Percentiles rank a stretch among this genome's conserved stretches.
Evolutionary conservation across 2,113 vertebrate genomes (phyloP).

Genomic region (Atherinomorus stipes): DNA sequence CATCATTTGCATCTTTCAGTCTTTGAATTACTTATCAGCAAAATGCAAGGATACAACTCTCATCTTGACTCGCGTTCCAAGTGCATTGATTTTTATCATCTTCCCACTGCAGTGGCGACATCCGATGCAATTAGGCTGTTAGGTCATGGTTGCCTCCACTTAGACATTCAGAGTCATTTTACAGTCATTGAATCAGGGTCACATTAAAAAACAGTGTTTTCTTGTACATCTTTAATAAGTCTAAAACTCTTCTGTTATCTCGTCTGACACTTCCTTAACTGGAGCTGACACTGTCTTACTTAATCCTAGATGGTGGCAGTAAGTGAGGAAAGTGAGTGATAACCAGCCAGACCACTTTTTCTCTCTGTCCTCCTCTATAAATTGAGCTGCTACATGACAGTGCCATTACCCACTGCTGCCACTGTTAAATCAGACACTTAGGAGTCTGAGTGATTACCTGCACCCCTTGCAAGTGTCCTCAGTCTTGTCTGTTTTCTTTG

Average conservation of each 20-base stretch:
- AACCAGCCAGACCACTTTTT: constrained; percentile 43
- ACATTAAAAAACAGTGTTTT: constrained; percentile 15
- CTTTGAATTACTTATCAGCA: constrained; percentile 1
- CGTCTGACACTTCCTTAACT: constrained; percentile 15
- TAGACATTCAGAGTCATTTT: constrained; percentile 1
- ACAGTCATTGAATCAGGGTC: not conserved
- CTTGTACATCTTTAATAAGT: constrained; percentile 18
- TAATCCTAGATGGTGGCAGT: constrained; percentile 48
- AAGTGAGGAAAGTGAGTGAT: constrained; percentile 62
- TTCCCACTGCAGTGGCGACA: not conserved
- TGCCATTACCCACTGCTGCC: constrained; percentile 70
- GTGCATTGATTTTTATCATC: not conserved
- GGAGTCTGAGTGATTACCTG: constrained; percentile 65
- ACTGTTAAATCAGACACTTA: constrained; percentile 75
- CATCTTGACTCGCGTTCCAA: not conserved
- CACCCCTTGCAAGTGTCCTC: constrained; percentile 55
- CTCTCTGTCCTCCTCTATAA: constrained; percentile 50
- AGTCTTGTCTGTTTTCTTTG: constrained; percentile 26
- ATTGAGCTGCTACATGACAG: constrained; percentile 71
- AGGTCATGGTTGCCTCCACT: not conserved
- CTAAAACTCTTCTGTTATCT: constrained; percentile 39
- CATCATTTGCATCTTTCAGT: constrained; percentile 15
- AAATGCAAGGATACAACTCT: constrained; percentile 16
- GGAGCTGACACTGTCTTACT: constrained; percentile 25
- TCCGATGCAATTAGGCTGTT: not conserved